Conservation (phyloP, 2,888 invertebrate genomes). For the Gnatocerus cornutus region DNA sequence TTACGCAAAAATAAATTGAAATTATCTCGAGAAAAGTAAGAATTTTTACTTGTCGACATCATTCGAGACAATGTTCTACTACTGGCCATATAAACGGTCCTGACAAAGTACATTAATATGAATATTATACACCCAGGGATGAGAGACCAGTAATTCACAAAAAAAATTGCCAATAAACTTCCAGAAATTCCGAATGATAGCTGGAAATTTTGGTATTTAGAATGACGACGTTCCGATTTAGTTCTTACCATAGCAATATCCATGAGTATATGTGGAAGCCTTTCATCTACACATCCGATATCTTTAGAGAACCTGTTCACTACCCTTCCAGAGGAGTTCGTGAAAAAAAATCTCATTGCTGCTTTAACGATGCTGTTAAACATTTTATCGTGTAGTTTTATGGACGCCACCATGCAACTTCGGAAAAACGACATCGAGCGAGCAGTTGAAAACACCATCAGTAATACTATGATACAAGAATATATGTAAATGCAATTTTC, state of each 20-base stretch:
- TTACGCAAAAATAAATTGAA: slow-evolving; percentile 10
- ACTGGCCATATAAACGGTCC: slow-evolving; percentile 78
- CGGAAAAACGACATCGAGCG: too few relatives aligned
- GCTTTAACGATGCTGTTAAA: slow-evolving; percentile 75
- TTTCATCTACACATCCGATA: slow-evolving; percentile 76
- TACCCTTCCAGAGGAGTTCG: slow-evolving; percentile 78
- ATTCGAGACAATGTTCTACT: slow-evolving; percentile 81
- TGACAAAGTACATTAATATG: slow-evolving; percentile 76
- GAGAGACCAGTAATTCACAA: slow-evolving; percentile 80
- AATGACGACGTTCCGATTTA: too few relatives aligned
- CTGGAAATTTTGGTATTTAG: slow-evolving; percentile 73
- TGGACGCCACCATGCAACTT: slow-evolving; percentile 74
- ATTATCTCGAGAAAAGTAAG: too few relatives aligned
- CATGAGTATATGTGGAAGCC: slow-evolving; percentile 71
- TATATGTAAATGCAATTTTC: too few relatives aligned
- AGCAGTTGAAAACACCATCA: too few relatives aligned
- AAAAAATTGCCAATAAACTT: slow-evolving; percentile 80
- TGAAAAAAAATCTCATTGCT: slow-evolving; percentile 81
- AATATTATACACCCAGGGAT: slow-evolving; percentile 77
- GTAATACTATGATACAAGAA: too few relatives aligned
- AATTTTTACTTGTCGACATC: slow-evolving; percentile 70
- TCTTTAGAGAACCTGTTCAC: slow-evolving; percentile 84
- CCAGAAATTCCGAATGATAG: too few relatives aligned
- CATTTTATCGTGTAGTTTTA: slow-evolving; percentile 74
- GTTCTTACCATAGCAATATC: too few relatives aligned